A percentile compares a stretch with the other conserved stretches of the same genome.
phyloP scores from a whole-genome alignment of 2,888 invertebrate species.

The Tiliacea aurago region DNA sequence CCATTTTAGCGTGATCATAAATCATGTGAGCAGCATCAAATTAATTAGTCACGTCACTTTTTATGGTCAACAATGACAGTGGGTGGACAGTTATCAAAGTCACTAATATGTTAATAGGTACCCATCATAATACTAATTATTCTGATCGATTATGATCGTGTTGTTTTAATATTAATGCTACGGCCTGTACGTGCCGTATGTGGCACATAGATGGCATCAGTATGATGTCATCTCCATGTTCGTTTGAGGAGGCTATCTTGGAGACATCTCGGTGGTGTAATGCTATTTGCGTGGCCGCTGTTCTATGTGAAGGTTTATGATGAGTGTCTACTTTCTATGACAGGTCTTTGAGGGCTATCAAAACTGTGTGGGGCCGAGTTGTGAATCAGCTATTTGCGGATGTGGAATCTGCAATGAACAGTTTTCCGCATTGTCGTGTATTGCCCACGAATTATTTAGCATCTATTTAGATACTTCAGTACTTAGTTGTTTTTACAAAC shows the following conservation, averaged over 20 bases:
- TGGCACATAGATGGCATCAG: constrained; percentile 22
- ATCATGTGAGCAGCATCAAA: constrained; percentile 11
- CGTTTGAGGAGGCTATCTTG: constrained; percentile 44
- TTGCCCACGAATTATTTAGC: too few relatives aligned
- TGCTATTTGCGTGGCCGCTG: constrained; percentile 12
- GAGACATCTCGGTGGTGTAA: constrained; percentile 46
- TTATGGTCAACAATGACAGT: constrained; percentile 33
- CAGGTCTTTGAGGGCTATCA: neutral
- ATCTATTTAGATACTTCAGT: too few relatives aligned
- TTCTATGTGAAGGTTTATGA: neutral
- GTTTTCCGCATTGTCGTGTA: too few relatives aligned
- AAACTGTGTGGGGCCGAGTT: too few relatives aligned
- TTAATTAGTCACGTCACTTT: constrained; percentile 27
- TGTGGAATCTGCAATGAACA: neutral
- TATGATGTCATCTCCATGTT: constrained; percentile 54
- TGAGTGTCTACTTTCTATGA: neutral
- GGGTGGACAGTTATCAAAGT: constrained; percentile 26
- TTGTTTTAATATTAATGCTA: constrained; percentile 40
- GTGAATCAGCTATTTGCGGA: neutral
- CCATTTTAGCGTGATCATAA: constrained; percentile 4
- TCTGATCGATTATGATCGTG: constrained; percentile 43
- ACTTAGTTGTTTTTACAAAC: too few relatives aligned
- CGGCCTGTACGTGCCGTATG: constrained; percentile 30
- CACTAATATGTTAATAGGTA: constrained; percentile 39
- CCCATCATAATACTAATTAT: constrained; percentile 39